phyloP scores from a whole-genome alignment of 2,797 vertebrate genomes.

The Notoglanidium macrostoma region DNA sequence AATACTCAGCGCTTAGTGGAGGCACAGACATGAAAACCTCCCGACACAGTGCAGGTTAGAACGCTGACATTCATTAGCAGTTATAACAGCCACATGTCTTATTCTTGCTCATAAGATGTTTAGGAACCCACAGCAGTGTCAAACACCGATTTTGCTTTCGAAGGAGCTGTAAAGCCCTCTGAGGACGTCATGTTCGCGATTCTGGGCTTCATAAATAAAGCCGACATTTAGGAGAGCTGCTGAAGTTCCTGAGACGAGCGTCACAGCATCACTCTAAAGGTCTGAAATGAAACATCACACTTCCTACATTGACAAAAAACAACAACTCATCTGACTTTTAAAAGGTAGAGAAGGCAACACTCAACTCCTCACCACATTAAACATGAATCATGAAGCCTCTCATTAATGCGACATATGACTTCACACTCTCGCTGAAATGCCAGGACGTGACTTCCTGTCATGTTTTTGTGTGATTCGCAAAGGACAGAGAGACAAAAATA shows the following conservation, averaged over 20 bases:
- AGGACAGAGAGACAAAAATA: slow-evolving; percentile 19
- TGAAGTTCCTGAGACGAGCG: background rate
- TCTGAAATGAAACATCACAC: background rate
- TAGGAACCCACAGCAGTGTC: background rate
- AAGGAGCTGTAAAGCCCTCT: background rate
- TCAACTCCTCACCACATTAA: slow-evolving; percentile 3
- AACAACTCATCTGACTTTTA: background rate
- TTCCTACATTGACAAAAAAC: background rate
- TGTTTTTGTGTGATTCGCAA: slow-evolving; percentile 19
- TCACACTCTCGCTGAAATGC: slow-evolving; percentile 35
- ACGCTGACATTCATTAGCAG: background rate
- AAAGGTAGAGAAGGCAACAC: background rate
- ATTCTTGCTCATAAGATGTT: background rate
- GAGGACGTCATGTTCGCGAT: background rate
- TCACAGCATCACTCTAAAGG: background rate
- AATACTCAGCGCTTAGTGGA: background rate
- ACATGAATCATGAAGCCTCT: slow-evolving; percentile 38
- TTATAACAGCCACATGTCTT: background rate
- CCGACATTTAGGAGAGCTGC: slow-evolving; percentile 6
- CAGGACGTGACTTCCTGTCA: slow-evolving; percentile 27
- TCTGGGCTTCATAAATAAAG: background rate
- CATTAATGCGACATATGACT: slow-evolving; percentile 25
- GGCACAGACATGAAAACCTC: background rate
- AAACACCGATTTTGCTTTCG: background rate
- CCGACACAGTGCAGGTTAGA: too few relatives aligned